Evolutionary conservation across 2,888 invertebrate species (phyloP).

Genomic region (Fabriciana adippe): DNA sequence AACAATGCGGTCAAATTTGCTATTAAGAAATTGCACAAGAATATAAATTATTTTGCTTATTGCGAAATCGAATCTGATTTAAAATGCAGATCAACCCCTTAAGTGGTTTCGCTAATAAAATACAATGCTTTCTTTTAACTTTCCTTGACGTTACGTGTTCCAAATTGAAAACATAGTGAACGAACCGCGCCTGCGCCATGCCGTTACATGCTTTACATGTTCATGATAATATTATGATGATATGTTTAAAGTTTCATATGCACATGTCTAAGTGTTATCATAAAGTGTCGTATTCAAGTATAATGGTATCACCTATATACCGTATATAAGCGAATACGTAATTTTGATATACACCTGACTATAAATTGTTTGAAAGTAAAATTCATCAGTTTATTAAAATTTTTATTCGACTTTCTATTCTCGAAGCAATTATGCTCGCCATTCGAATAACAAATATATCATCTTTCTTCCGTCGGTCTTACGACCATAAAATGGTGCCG

Average conservation of each 20-base stretch:
- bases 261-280: too few relatives aligned
- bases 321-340: neutral
- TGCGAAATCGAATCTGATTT: constrained; percentile 39
- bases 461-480: constrained; percentile 14
- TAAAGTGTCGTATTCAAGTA: too few relatives aligned
- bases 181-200: neutral
- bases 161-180: constrained; percentile 31
- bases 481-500: constrained; percentile 4
- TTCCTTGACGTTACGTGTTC: constrained; percentile 53
- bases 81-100: constrained; percentile 52
- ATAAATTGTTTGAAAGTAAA: constrained; percentile 40
- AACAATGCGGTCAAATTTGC: neutral
- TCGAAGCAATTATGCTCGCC: constrained; percentile 28
- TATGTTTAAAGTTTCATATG: too few relatives aligned
- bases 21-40: constrained; percentile 15
- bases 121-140: constrained; percentile 37
- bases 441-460: constrained; percentile 28
- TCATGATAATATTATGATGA: neutral
- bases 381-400: constrained; percentile 37
- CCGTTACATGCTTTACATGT: neutral
- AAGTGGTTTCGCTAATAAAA: constrained; percentile 48
- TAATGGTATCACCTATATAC: neutral
- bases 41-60: constrained; percentile 29
- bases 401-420: constrained; percentile 42
- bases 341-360: constrained; percentile 15